These are phyloP conservation scores for Onthophagus taurus DNA, from an alignment of 1,140 invertebrate genomes.

Conservation along the genomic window DNA sequence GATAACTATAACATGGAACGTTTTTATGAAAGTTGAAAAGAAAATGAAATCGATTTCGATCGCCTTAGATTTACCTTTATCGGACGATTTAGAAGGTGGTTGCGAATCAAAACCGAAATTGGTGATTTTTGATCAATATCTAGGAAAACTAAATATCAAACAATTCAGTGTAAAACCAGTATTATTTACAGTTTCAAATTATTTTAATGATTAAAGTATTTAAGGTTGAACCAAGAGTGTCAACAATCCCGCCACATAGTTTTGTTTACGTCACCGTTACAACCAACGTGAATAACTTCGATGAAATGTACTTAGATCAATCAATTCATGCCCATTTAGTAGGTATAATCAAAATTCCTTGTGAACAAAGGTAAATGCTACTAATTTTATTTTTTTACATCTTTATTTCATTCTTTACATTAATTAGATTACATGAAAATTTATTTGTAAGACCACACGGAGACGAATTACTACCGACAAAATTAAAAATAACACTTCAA, in stretches of 20 bases:
- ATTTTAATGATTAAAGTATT: not conserved
- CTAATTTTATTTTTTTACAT: not conserved
- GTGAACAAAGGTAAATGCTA: conserved; percentile 10
- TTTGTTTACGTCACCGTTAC: not conserved
- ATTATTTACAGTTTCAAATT: not conserved
- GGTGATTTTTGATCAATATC: conserved; percentile 3
- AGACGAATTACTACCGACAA: conserved; percentile 8
- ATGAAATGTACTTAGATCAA: conserved; percentile 11
- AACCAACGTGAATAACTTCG: conserved; percentile 5
- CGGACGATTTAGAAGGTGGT: too few species aligned
- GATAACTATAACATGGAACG: conserved; percentile 22
- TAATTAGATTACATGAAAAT: conserved; percentile 18
- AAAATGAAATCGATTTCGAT: conserved; percentile 1
- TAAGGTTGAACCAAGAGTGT: not conserved
- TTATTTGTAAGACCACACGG: conserved; percentile 19
- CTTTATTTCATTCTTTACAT: not conserved
- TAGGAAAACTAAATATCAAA: conserved; percentile 1
- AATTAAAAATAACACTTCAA: conserved; percentile 18
- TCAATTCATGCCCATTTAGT: conserved; percentile 14
- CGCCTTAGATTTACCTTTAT: conserved; percentile 4
- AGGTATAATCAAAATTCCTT: conserved; percentile 14
- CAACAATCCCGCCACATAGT: not conserved
- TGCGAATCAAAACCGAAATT: not conserved
- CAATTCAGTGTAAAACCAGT: conserved; percentile 5
- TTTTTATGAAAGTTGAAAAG: conserved; percentile 16